These are phyloP conservation scores for Taeniopygia guttata DNA, from an alignment of 2,797 vertebrate species.

Conservation along the genomic window DNA sequence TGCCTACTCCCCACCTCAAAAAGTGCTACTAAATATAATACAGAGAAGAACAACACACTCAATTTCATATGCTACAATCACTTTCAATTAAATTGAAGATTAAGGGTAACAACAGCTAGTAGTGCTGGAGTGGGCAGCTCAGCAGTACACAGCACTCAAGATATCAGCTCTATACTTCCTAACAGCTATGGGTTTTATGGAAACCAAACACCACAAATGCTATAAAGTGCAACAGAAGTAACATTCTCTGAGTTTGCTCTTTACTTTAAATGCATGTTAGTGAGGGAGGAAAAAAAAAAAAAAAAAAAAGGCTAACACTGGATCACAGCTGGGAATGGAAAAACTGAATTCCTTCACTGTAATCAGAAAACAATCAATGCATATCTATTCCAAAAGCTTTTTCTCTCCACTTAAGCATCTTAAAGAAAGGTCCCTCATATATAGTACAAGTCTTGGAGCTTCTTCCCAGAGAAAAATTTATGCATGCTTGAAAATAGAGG, in stretches of 20 bases:
- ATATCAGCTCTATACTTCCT: background rate
- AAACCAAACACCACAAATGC: background rate
- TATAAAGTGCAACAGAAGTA: background rate
- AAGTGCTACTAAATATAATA: background rate
- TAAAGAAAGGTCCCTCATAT: background rate
- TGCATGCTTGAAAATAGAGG: background rate
- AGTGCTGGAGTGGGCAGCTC: background rate
- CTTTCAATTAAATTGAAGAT: background rate
- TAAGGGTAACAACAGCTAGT: background rate
- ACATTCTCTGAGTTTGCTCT: background rate
- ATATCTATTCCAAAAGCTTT: background rate
- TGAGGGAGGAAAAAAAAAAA: background rate
- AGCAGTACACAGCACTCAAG: background rate
- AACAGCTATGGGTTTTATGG: background rate
- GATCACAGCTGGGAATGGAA: background rate
- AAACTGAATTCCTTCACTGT: background rate
- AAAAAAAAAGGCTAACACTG: background rate
- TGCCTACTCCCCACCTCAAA: background rate
- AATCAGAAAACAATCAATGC: background rate
- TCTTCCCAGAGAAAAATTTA: background rate
- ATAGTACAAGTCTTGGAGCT: background rate
- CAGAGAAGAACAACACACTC: background rate
- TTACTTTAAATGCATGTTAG: background rate
- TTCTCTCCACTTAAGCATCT: background rate
- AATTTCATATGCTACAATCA: background rate